Evolutionary conservation across 2,888 invertebrate species (phyloP).

Genomic region (Lochmaea capreae): DNA sequence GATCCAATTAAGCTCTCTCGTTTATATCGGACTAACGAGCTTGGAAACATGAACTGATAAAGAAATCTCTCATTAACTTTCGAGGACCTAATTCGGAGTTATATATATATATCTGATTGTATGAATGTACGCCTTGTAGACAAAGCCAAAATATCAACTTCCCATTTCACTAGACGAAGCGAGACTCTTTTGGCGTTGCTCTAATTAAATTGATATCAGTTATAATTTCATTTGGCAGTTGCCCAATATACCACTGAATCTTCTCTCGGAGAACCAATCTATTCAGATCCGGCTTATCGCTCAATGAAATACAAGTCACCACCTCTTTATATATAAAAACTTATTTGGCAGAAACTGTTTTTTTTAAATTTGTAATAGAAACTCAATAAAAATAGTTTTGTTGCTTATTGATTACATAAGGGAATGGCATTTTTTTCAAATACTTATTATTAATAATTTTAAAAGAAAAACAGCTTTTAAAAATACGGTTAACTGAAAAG

Average conservation of each 20-base stretch:
- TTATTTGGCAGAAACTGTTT: background rate
- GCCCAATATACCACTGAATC: slow-evolving; percentile 38
- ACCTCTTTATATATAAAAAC: background rate
- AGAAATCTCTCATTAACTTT: slow-evolving; percentile 59
- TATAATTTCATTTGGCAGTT: slow-evolving; percentile 41
- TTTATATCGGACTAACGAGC: slow-evolving; percentile 62
- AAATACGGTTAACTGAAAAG: too few relatives aligned
- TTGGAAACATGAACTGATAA: slow-evolving; percentile 61
- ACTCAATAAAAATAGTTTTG: too few relatives aligned
- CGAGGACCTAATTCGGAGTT: slow-evolving; percentile 52
- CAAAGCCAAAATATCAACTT: slow-evolving; percentile 18
- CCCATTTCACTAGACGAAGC: slow-evolving; percentile 21
- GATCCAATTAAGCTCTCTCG: slow-evolving; percentile 63
- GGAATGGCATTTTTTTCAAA: too few relatives aligned
- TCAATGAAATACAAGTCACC: too few relatives aligned
- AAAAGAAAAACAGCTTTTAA: too few relatives aligned
- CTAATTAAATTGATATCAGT: slow-evolving; percentile 40
- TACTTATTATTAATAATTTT: too few relatives aligned
- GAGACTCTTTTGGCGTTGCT: slow-evolving; percentile 20
- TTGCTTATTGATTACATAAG: too few relatives aligned
- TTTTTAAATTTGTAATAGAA: too few relatives aligned
- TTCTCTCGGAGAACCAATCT: slow-evolving; percentile 19
- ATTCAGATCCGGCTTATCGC: slow-evolving; percentile 5
- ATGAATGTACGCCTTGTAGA: slow-evolving; percentile 23
- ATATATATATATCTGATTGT: slow-evolving; percentile 40